These are phyloP conservation scores for Volucella inanis DNA, from an alignment of 2,888 invertebrate genomes.

Conservation along the genomic window DNA sequence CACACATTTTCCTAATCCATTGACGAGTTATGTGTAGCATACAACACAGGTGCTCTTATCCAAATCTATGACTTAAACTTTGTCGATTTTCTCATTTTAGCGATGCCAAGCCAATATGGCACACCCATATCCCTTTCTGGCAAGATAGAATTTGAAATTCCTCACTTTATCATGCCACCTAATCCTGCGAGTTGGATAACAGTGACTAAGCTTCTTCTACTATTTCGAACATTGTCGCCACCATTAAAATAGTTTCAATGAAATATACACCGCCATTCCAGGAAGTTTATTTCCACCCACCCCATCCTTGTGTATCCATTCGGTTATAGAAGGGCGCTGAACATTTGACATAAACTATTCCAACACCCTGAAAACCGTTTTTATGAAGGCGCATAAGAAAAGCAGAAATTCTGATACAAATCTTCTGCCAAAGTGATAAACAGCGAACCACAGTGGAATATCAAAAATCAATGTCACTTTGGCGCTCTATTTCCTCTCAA, in stretches of 20 bases:
- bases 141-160: slow-evolving; percentile 31
- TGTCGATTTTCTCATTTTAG: slow-evolving; percentile 36
- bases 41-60: slow-evolving; percentile 25
- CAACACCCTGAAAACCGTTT: slow-evolving; percentile 24
- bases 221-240: slow-evolving; percentile 48
- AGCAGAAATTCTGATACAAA: slow-evolving; percentile 50
- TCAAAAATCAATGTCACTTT: slow-evolving; percentile 69
- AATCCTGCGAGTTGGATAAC: slow-evolving; percentile 36
- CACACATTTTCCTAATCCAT: slow-evolving; percentile 28
- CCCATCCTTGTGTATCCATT: not conserved
- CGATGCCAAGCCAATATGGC: slow-evolving; percentile 18
- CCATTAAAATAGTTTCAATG: slow-evolving; percentile 59
- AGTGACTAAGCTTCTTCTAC: slow-evolving; percentile 48
- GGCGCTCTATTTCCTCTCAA: slow-evolving; percentile 67
- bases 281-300: slow-evolving; percentile 19
- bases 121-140: slow-evolving; percentile 2
- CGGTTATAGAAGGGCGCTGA: not conserved
- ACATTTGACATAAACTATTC: slow-evolving; percentile 45
- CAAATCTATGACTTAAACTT: slow-evolving; percentile 46
- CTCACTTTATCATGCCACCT: slow-evolving; percentile 29
- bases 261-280: slow-evolving; percentile 26
- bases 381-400: slow-evolving; percentile 27
- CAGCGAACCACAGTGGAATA: slow-evolving; percentile 65
- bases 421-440: slow-evolving; percentile 63
- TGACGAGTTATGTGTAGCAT: slow-evolving; percentile 17